phyloP scores from a whole-genome alignment of 2,888 invertebrate species.

The Amblyjoppa fuscipennis region DNA sequence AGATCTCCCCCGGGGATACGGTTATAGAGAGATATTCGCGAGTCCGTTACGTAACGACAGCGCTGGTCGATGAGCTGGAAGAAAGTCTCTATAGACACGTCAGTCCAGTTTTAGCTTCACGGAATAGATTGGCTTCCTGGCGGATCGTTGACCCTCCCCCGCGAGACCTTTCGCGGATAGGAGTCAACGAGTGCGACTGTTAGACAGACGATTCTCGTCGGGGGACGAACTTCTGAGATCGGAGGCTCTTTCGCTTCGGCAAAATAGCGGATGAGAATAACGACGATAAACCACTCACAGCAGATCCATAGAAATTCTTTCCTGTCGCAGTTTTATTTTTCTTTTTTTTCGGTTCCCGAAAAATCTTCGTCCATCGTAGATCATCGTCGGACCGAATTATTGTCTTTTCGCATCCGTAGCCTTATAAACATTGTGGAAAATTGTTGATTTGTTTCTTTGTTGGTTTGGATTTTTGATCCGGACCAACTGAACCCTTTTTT shows the following conservation, averaged over 20 bases:
- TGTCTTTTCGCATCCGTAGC: no score
- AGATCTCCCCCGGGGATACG: conserved; percentile 38
- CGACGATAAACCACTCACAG: background rate
- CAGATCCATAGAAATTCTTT: background rate
- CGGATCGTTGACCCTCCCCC: conserved; percentile 69
- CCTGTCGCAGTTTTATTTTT: background rate
- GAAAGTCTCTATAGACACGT: conserved; percentile 64
- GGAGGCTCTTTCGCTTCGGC: conserved; percentile 33
- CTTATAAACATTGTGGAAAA: no score
- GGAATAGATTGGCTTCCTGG: conserved; percentile 69
- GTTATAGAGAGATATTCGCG: conserved; percentile 14
- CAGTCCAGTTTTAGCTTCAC: conserved; percentile 69
- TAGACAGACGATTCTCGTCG: background rate
- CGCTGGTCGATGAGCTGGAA: conserved; percentile 66
- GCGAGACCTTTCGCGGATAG: conserved; percentile 60
- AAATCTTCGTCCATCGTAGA: background rate
- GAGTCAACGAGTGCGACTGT: conserved; percentile 48
- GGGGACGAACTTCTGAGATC: conserved; percentile 51
- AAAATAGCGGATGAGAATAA: background rate
- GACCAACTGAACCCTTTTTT: no score
- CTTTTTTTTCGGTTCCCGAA: background rate
- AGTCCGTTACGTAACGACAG: conserved; percentile 63
- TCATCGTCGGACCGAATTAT: no score
- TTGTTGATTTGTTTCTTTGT: no score
- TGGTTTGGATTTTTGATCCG: no score